Base-by-base conservation (phyloP, 92 coral and sea anemone species). In the Metridium senile region DNA sequence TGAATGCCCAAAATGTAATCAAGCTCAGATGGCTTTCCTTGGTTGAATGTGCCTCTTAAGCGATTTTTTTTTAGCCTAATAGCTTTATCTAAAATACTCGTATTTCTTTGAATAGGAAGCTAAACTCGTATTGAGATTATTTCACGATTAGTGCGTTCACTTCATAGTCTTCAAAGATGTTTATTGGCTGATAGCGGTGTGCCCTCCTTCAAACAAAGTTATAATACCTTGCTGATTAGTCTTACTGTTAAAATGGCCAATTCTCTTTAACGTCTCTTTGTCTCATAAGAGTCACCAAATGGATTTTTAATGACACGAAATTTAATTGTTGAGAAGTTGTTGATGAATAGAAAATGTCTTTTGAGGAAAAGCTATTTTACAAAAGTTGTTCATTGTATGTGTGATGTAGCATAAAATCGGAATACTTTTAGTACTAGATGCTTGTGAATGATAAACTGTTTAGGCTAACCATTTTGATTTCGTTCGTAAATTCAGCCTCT, bases 41-140 rank as follows among this genome's bases (percentile, higher is more conserved):
- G 31, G 49, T 39, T 39, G 8, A 39, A n/a, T n/a, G n/a, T n/a
- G n/a, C 13, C 8, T 39, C 49, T 39, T 39, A 39, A 39, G 49
- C 49, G 49, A 39, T 39, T 39, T 39, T 39, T 39, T 39, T 39
- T 20, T 73, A 51, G 67, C 54, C 67, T 73, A 45, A 73, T 73
- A 47, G 63, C 67, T 73, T 73, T 73, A 73, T 73, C 78, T 73
- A 27, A 73, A 73, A 73, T 34, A 63, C 67, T 73, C 68, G 68
- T 58, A 73, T 73, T 57, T 73, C 78, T 57, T 47, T 73, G 54
- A 73, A 73, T 73, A 73, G 78, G 78, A 73, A 73, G 78, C 56
- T 17, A 71, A 62, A 62, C 32, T 45, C 8, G 78, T 73, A 73
- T 57, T 73, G 58, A 73, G 78, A 73, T 73, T 58, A 58, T 33